Evolutionary conservation across 37 sponge, comb jelly and placozoan genomes (phyloP), one percentile per base, ranked within the genome.

Genomic region (Mnemiopsis leidyi): DNA sequence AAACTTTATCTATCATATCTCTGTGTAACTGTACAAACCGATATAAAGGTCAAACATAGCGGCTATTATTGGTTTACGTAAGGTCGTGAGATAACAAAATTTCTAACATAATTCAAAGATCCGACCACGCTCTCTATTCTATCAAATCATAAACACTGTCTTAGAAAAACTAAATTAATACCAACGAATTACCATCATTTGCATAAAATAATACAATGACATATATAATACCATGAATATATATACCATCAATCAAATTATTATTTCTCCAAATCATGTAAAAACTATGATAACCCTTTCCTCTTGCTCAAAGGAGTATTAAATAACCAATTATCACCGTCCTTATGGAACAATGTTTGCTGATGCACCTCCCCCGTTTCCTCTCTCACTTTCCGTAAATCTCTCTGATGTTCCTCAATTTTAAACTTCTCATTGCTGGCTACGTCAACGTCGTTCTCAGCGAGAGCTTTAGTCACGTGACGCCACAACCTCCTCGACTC

Each of bases 361-460:
- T 85, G 29, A 21, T 85, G 90, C 24, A 39, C 40, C 61, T 85
- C 90, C 24, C 90, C 90, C 40, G 90, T 85, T 37, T 85, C 90
- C 61, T 85, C 90, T 29, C 90, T 85, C 39, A 39, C 1, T 28
- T 37, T 85, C 39, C 90, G 23, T 61, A 85, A 85, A 39, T 40
- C 40, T 28, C 90, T n/a, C 90, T 85, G 90, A 29, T 85, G 90
- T 39, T 85, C 90, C 90, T 85, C 90, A 28, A 94, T 92, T 34
- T 75, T 77, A 38, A 95, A 95, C 68, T 99, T 99, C 25, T 97
- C 97, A 0, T 94, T 95, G 30, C 96, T 96, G 40, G 99, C 99
- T 31, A 94, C 95, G 16, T 96, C 96, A 0, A 96, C 93, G 37
- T 97, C 95, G 20, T 94, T 75, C 0, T 71, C 68, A 0, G 3